A percentile compares a stretch with the other conserved stretches of the same genome.
phyloP scores from a whole-genome alignment of 2,888 invertebrate species.

The Plutella xylostella region DNA sequence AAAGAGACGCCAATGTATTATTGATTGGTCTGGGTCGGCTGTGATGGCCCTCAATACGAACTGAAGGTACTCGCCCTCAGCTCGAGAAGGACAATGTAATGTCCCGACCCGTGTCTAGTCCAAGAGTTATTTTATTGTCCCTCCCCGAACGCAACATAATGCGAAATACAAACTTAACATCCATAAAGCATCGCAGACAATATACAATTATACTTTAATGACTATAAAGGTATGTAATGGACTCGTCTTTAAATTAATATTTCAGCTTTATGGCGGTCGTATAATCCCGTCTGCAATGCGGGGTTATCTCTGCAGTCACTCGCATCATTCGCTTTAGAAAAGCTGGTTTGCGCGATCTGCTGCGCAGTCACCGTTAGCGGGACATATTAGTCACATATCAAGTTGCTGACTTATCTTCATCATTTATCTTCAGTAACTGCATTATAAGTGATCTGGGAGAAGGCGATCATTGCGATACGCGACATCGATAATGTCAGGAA shows the following conservation, averaged over 20 bases:
- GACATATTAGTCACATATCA: slow-evolving; percentile 10
- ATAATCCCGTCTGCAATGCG: background rate
- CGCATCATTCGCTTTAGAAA: too few species aligned
- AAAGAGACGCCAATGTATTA: too few species aligned
- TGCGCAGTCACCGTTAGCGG: background rate
- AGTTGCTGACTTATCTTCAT: slow-evolving; percentile 35
- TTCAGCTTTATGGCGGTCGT: background rate
- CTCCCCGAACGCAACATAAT: background rate
- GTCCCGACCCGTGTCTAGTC: background rate
- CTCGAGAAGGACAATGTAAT: background rate
- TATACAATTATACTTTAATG: background rate
- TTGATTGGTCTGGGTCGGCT: too few species aligned
- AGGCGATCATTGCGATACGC: background rate
- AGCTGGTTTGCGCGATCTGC: background rate
- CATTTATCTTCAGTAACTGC: slow-evolving; percentile 49
- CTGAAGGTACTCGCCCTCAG: too few species aligned
- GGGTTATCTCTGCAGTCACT: too few species aligned
- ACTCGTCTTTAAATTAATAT: slow-evolving; percentile 1
- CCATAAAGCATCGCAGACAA: background rate
- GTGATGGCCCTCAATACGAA: too few species aligned
- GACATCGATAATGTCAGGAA: slow-evolving; percentile 1
- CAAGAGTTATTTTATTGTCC: background rate
- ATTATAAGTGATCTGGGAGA: slow-evolving; percentile 37
- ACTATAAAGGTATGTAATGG: background rate
- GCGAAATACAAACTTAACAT: background rate